These are phyloP conservation scores for Apodemia duryi DNA, from an alignment of 2,888 invertebrate genomes.

Conservation along the genomic window DNA sequence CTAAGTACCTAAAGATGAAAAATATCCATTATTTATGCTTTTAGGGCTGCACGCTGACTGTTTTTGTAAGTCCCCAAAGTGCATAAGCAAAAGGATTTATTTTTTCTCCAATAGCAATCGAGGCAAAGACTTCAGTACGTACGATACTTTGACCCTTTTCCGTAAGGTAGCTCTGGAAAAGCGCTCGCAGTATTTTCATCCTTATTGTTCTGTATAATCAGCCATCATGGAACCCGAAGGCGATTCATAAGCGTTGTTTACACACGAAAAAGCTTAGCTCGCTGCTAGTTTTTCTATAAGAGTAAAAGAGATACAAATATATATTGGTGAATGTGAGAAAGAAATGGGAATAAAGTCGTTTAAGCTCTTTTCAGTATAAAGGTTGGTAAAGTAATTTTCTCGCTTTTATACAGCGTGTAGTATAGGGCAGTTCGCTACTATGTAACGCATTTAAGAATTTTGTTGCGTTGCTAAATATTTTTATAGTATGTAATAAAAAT, in stretches of 20 bases:
- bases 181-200: conserved; percentile 57
- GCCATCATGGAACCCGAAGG: conserved; percentile 75
- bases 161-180: conserved; percentile 42
- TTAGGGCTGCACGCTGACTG: too few relatives aligned
- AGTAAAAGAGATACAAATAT: conserved; percentile 41
- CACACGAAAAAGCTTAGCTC: conserved; percentile 62
- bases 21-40: too few relatives aligned
- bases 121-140: conserved; percentile 64
- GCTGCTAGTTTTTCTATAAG: conserved; percentile 48
- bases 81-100: too few relatives aligned
- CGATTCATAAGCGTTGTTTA: conserved; percentile 57
- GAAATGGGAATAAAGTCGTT: conserved; percentile 48
- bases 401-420: conserved; percentile 65
- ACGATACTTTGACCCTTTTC: conserved; percentile 49
- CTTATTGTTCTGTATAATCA: conserved; percentile 76
- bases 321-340: conserved; percentile 35
- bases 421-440: conserved; percentile 45
- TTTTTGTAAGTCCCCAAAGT: too few relatives aligned
- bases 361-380: conserved; percentile 48
- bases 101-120: conserved; percentile 62
- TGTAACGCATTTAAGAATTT: conserved; percentile 42
- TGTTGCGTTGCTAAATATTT: conserved; percentile 35
- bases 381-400: conserved; percentile 68
- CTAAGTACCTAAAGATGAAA: too few relatives aligned
- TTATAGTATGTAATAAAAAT: conserved; percentile 35